Percentiles rank a stretch among this genome's conserved stretches.
Evolutionary conservation across 2,888 invertebrate genomes (phyloP).

Genomic region (Drosophila fungiperda): DNA sequence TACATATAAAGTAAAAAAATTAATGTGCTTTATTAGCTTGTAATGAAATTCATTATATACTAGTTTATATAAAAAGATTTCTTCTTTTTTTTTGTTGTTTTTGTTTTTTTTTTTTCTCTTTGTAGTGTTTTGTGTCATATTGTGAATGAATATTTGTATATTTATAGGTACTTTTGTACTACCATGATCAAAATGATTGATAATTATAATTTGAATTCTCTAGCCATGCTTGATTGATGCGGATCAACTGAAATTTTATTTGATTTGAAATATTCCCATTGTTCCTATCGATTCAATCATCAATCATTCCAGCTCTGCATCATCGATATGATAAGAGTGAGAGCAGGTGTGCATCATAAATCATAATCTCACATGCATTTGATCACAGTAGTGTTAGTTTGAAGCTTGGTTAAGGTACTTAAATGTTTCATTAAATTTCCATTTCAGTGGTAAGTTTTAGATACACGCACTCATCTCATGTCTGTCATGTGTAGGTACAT

Average conservation of each 20-base stretch:
- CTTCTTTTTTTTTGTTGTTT: constrained; percentile 2
- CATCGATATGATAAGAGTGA: background rate
- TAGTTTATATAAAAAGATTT: constrained; percentile 57
- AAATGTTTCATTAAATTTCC: constrained; percentile 73
- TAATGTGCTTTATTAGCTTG: constrained; percentile 42
- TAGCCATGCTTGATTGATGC: background rate
- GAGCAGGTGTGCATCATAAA: constrained; percentile 5
- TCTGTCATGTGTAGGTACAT: constrained; percentile 60
- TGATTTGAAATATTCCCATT: background rate
- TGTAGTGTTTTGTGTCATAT: constrained; percentile 35
- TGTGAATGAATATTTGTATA: constrained; percentile 44
- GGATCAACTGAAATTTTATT: background rate
- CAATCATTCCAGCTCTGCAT: background rate
- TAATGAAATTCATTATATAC: constrained; percentile 39
- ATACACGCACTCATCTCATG: constrained; percentile 40
- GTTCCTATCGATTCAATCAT: background rate
- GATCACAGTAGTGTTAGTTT: constrained; percentile 59
- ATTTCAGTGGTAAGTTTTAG: constrained; percentile 73
- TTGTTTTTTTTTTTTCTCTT: constrained; percentile 1
- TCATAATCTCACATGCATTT: constrained; percentile 23
- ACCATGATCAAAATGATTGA: constrained; percentile 37
- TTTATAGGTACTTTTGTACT: constrained; percentile 48
- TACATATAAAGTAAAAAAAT: constrained; percentile 58
- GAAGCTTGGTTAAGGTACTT: constrained; percentile 80
- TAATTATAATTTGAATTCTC: background rate